A percentile compares a stretch with the other conserved stretches of the same genome.
phyloP scores from a whole-genome alignment of 2,888 invertebrate genomes.

The Eudemis profundana region DNA sequence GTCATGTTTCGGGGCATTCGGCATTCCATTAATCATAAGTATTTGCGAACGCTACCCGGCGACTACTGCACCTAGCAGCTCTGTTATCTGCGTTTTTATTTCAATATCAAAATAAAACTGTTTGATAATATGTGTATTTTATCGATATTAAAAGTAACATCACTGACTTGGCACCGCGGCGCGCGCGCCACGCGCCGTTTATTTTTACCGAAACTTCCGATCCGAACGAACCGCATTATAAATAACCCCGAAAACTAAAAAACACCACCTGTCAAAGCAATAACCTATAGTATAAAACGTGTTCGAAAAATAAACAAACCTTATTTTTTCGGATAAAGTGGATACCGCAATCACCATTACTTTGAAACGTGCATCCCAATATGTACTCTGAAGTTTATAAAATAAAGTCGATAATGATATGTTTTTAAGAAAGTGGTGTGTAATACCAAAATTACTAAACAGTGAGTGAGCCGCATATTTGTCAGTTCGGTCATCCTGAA shows the following conservation, averaged over 20 bases:
- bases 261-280: constrained; percentile 22
- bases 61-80: too few relatives aligned
- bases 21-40: too few relatives aligned
- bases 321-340: constrained; percentile 3
- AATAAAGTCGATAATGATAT: neutral
- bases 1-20: too few relatives aligned
- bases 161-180: constrained; percentile 32
- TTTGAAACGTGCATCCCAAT: neutral
- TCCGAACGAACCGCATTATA: constrained; percentile 39
- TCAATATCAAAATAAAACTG: too few relatives aligned
- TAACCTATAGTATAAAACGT: constrained; percentile 25
- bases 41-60: too few relatives aligned
- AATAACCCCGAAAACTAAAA: constrained; percentile 36
- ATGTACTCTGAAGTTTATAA: neutral
- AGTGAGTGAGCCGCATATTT: constrained; percentile 35
- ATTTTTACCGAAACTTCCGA: constrained; percentile 49
- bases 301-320: constrained; percentile 24
- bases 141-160: constrained; percentile 21
- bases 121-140: neutral
- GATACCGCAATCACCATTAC: neutral
- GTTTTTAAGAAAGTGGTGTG: neutral
- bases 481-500: constrained; percentile 33
- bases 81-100: too few relatives aligned
- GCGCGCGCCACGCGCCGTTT: constrained; percentile 47
- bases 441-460: constrained; percentile 30